A percentile compares a stretch with the other conserved stretches of the same genome.
Conservation (phyloP, 2,113 vertebrate genomes). For the Tupaia tana region DNA sequence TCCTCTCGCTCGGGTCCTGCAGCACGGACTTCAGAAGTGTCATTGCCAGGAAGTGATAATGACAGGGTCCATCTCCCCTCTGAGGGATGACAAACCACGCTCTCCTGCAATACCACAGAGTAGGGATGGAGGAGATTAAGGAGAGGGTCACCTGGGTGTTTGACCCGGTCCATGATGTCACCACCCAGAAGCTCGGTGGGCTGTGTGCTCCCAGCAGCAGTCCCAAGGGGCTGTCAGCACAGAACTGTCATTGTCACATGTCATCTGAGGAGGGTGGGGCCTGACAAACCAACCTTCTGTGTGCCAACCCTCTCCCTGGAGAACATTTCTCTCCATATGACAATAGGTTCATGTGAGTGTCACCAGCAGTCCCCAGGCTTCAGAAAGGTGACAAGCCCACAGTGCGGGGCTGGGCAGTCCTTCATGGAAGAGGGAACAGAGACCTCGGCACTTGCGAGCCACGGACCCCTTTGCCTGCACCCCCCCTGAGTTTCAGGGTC, state of each 20-base stretch:
- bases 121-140: neutral
- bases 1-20: fast-evolving
- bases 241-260: neutral
- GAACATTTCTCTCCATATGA: neutral
- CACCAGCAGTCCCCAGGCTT: no score
- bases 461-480: neutral
- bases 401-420: neutral
- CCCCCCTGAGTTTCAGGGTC: neutral
- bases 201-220: no score
- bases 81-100: neutral
- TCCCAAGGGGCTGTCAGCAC: neutral
- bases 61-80: neutral
- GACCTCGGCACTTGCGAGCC: neutral
- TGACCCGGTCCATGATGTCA: neutral
- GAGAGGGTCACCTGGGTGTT: no score
- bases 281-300: fast-evolving
- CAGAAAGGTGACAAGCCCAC: neutral
- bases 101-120: no score
- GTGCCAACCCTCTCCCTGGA: neutral
- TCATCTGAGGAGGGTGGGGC: fast-evolving
- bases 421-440: neutral
- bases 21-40: neutral
- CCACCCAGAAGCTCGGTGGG: no score
- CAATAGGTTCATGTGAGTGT: neutral
- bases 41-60: neutral